A percentile compares a stretch with the other conserved stretches of the same genome.
Evolutionary conservation across 2,888 invertebrate species (phyloP).

Genomic region (Pristionchus arcanus): DNA sequence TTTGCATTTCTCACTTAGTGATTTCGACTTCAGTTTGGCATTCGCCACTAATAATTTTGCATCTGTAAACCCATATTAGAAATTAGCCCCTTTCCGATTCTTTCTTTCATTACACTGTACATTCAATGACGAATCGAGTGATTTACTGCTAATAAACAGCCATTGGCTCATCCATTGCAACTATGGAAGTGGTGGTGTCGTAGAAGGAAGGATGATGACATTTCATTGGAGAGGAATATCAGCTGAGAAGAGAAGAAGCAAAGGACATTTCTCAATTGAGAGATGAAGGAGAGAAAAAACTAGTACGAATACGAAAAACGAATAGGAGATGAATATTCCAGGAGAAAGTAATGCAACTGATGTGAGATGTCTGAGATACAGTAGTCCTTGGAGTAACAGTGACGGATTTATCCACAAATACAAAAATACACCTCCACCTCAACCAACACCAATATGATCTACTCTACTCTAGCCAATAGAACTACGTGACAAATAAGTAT

Average conservation of each 20-base stretch:
- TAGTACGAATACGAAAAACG: not conserved
- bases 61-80: constrained; percentile 27
- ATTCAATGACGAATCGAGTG: constrained; percentile 20
- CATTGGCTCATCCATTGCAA: not conserved
- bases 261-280: not conserved
- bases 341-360: not conserved
- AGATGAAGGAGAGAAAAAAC: not conserved
- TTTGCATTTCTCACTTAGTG: constrained; percentile 33
- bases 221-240: too few species aligned
- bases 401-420: not conserved
- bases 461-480: constrained; percentile 18
- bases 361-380: not conserved
- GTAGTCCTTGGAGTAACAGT: not conserved
- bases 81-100: not conserved
- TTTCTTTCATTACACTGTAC: constrained; percentile 9
- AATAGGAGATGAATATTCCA: too few species aligned
- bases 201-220: too few species aligned
- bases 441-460: not conserved
- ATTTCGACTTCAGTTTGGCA: constrained; percentile 24
- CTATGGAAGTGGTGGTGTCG: too few species aligned
- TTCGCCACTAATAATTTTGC: constrained; percentile 38
- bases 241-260: not conserved
- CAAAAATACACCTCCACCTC: not conserved
- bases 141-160: constrained; percentile 38
- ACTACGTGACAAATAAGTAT: constrained; percentile 2